Base-by-base conservation (phyloP, 1,140 invertebrate genomes). In the Propsilocerus akamusi region DNA sequence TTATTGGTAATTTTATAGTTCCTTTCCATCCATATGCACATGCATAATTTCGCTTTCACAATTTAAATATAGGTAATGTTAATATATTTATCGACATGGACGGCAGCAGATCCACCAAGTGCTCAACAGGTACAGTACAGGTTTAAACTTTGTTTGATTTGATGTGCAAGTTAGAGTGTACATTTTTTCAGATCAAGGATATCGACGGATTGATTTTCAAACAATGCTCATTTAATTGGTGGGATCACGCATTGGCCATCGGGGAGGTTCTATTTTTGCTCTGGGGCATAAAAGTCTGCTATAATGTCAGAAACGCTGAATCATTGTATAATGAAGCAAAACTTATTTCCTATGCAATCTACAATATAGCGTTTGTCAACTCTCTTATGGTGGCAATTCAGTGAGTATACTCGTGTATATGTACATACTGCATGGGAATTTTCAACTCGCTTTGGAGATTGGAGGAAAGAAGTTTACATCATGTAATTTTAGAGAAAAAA, bases 351-450 rank as follows among this genome's bases (percentile, higher is more conserved):
- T 91, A 88, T 67, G 86, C 89, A 6, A 91, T 93, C 50, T 94
- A 95, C 68, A 94, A 93, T 64, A 94, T 93, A 55, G 86, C 89
- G 49, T 73, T 86, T 46, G 84, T 93, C 53, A 94, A 94, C 64
- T 88, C 83, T 30, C 73, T 86, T 24, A 89, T 93, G 82, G 80
- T 91, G 47, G 78, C 83, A 4, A 80, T 94, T 56, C 88, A 91
- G 89, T 94, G 75, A 83, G 86, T 86, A 37, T 25, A 10, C 37
- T 49, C 25, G 3, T 5, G n/a, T 25, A 32, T 47, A 12, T 11
- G 17, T 26, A n/a, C 22, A 47, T 51, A 52, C 53, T 52, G 11
- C 53, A 71, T 68, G 23, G 12, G 20, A 22, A 23, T 5, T 23
- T 24, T 5, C 47, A 8, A 20, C 47, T 48, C 23, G 11, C 22